Evolutionary conservation across 1,140 invertebrate genomes (phyloP).

Genomic region (Ceratina japonica): DNA sequence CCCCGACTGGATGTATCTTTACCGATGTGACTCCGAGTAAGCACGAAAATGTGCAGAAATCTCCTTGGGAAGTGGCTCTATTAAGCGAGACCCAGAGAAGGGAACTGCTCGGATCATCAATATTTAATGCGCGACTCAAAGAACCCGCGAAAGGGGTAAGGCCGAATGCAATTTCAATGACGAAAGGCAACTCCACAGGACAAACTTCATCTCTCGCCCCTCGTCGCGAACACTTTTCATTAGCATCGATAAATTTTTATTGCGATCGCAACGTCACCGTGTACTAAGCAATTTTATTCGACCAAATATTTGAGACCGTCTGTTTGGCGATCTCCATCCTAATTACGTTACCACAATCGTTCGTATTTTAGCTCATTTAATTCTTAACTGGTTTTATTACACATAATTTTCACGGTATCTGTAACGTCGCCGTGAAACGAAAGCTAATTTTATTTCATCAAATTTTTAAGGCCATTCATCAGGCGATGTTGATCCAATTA

Average conservation of each 20-base stretch:
- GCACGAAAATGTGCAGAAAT: constrained; percentile 49
- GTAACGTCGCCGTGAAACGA: too few relatives aligned
- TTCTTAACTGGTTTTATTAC: too few relatives aligned
- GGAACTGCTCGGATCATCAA: constrained; percentile 36
- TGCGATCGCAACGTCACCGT: neutral
- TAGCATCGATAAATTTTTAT: constrained; percentile 25
- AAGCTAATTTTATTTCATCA: too few relatives aligned
- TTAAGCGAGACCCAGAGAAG: neutral
- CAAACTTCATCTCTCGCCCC: constrained; percentile 23
- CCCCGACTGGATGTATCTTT: constrained; percentile 22
- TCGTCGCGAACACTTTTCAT: neutral
- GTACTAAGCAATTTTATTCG: neutral
- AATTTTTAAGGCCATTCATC: too few relatives aligned
- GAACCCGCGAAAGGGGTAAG: constrained; percentile 30
- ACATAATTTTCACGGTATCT: too few relatives aligned
- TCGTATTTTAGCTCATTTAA: too few relatives aligned
- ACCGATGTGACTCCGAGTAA: neutral
- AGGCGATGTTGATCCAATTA: too few relatives aligned
- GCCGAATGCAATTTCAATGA: constrained; percentile 36
- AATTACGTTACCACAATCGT: too few relatives aligned
- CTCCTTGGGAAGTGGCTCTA: constrained; percentile 33
- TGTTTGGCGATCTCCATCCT: too few relatives aligned
- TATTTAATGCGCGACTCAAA: constrained; percentile 39
- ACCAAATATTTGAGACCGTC: neutral
- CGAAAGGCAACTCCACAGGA: constrained; percentile 9